A percentile compares a stretch with the other conserved stretches of the same genome.
Evolutionary conservation across 2,113 vertebrate species (phyloP).

Genomic region (Mohoua ochrocephala): DNA sequence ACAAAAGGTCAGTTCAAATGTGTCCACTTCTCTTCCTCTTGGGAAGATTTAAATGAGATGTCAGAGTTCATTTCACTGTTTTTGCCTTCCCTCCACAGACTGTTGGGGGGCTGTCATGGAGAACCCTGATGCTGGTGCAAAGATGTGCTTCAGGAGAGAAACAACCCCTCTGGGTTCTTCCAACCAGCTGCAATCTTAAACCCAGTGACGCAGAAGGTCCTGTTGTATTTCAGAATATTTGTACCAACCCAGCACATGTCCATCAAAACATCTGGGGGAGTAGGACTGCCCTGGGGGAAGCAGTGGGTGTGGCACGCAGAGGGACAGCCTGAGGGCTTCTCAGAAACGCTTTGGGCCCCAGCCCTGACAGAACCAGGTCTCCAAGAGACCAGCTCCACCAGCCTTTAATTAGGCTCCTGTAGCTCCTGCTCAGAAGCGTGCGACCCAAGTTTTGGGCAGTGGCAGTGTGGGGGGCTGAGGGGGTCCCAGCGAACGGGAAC

Average conservation of each 20-base stretch:
- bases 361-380: neutral
- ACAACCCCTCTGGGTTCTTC: neutral
- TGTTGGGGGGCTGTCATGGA: rapidly evolving
- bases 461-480: rapidly evolving
- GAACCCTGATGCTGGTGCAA: neutral
- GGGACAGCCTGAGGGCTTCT: neutral
- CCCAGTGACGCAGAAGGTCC: neutral
- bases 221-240: neutral
- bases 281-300: neutral
- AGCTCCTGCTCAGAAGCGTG: neutral
- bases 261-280: neutral
- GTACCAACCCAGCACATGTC: neutral
- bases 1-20: neutral
- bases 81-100: neutral
- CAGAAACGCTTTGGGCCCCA: neutral
- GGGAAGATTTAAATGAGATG: neutral
- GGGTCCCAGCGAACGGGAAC: rapidly evolving
- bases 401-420: neutral
- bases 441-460: rapidly evolving
- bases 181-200: neutral
- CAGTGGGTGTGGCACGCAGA: rapidly evolving
- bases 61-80: neutral
- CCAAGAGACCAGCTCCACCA: neutral
- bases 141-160: neutral
- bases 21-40: neutral